Base-by-base conservation (phyloP, 2,888 invertebrate genomes). In the Automeris io region DNA sequence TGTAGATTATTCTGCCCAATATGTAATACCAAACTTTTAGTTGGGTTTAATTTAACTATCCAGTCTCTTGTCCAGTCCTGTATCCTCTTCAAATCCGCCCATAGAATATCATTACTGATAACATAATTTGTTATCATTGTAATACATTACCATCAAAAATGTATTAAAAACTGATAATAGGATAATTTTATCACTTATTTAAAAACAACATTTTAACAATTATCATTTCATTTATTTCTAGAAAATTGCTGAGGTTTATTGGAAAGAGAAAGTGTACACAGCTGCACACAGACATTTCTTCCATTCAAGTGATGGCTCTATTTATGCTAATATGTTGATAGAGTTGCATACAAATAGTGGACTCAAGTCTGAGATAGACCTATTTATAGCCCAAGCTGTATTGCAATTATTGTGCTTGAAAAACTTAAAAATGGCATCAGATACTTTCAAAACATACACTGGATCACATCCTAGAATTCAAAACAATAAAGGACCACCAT, bases 301-400 rank as follows among this genome's bases (percentile, higher is more conserved):
- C 46, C 92, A 95, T 63, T 96, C 97, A 36, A 90, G 91, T 65
- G 96, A 98, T 85, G 97, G 97, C 6, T 88, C 90, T 38, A 91
- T 92, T 18, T 97, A 95, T 87, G 98, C 96, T 1, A 88, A 88
- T 26, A 94, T 98, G 90, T 88, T 98, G 42, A 92, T 98, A 46
- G 96, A 98, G 72, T 90, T 96, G 50, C 97, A 97, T 61, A 89
- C 91, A 53, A 89, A 89, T 33, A 90, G 91, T 65, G 98, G 97
- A 12, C 94, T 92, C 55, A 90, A 92, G 43, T 91, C 90, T 47
- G 98, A 98, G 88, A 90, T 94, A 42, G 98, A 98, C 79, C 83
- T 98, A 45, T 98, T 98, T 70, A 93, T 98, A 70, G 93, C 95
- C 39, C 97, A 98, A 82, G 95, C 96, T 35, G 96, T 98, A 38